Conservation (phyloP, 1,140 invertebrate species). For the Drosophila ohnishii region DNA sequence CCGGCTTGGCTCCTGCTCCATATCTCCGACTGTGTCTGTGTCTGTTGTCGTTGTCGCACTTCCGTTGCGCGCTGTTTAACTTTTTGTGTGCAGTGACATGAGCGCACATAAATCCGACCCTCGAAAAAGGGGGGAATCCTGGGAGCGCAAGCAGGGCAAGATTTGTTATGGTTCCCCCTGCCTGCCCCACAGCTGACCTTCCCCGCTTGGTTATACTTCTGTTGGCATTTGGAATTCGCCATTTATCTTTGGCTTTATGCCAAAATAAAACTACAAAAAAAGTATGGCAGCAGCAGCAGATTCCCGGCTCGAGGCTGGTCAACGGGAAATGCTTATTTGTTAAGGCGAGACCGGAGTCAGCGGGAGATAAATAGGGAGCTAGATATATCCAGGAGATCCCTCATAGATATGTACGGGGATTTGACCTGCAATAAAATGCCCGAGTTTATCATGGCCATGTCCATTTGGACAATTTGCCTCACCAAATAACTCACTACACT, state of each 20-base stretch:
- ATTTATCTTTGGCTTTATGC: constrained; percentile 80
- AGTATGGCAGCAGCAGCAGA: constrained; percentile 9
- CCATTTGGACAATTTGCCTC: constrained; percentile 28
- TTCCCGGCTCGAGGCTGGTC: constrained; percentile 37
- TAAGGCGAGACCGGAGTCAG: constrained; percentile 8
- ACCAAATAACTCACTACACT: constrained; percentile 59
- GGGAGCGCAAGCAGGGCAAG: constrained; percentile 52
- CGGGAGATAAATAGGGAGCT: constrained; percentile 15
- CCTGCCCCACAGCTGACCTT: constrained; percentile 50
- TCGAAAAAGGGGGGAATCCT: constrained; percentile 21
- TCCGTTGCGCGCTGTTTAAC: constrained; percentile 79
- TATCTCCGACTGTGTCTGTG: constrained; percentile 21
- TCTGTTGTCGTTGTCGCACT: constrained; percentile 67
- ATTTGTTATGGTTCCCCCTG: constrained; percentile 61
- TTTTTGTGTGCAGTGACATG: constrained; percentile 80
- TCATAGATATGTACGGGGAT: constrained; percentile 36
- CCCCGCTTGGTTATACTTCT: constrained; percentile 63
- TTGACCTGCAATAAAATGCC: constrained; percentile 68
- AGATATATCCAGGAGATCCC: constrained; percentile 24
- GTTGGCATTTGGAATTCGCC: constrained; percentile 72
- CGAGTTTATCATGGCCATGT: constrained; percentile 57
- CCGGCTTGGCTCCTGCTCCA: background rate
- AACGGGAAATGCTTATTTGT: constrained; percentile 72
- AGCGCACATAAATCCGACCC: constrained; percentile 73
- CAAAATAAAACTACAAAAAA: constrained; percentile 56